Evolutionary conservation across 2,888 invertebrate species (phyloP).

Genomic region (Clivina fossor): DNA sequence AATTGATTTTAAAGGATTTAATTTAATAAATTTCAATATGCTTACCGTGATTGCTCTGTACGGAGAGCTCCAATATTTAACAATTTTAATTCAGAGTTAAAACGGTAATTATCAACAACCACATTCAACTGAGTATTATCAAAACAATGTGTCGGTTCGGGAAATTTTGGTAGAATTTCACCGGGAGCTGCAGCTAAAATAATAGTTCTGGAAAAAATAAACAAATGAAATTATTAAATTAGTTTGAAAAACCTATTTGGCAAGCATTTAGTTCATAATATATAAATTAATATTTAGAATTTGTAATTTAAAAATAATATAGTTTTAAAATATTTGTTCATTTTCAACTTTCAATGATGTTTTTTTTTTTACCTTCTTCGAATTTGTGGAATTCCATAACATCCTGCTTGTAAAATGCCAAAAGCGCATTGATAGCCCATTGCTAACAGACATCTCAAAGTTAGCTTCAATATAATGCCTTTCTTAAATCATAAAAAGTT

Average conservation of each 20-base stretch:
- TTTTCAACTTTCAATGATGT: background rate
- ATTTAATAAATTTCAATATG: no score
- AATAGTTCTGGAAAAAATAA: conserved; percentile 55
- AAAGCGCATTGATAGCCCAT: conserved; percentile 90
- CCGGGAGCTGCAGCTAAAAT: conserved; percentile 83
- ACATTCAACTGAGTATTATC: conserved; percentile 66
- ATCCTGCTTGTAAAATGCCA: conserved; percentile 83
- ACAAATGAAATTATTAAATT: background rate
- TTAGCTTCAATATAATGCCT: conserved; percentile 78
- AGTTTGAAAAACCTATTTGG: no score
- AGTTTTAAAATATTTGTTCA: no score
- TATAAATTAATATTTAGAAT: no score
- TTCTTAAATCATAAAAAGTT: conserved; percentile 84
- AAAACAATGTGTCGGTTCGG: conserved; percentile 78
- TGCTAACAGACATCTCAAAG: conserved; percentile 70
- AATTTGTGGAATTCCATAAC: conserved; percentile 83
- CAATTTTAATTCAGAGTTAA: conserved; percentile 45
- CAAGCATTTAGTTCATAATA: no score
- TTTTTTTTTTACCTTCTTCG: conserved; percentile 60
- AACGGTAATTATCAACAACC: conserved; percentile 59
- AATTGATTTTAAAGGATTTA: no score
- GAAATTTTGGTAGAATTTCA: conserved; percentile 70
- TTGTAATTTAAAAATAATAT: no score
- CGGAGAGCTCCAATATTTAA: conserved; percentile 61
- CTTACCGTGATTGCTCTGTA: conserved; percentile 67